Conservation (phyloP, 2,113 vertebrate species). For the Peromyscus leucopus region DNA sequence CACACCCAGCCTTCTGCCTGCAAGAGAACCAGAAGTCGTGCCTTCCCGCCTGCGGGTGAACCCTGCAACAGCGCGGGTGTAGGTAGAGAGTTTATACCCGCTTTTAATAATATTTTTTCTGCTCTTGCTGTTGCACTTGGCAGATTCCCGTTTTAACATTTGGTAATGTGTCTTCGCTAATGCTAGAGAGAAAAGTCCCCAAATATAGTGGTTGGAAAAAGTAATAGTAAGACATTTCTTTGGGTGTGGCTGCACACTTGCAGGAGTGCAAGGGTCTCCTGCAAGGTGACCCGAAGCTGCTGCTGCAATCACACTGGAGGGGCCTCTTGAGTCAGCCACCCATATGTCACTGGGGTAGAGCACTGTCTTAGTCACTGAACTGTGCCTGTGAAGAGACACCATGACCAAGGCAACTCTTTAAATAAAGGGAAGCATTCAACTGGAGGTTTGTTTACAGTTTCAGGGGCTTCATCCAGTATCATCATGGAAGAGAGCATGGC, state of each 20-base stretch:
- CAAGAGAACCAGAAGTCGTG: background rate
- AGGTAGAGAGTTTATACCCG: constrained; percentile 59
- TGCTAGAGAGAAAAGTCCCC: constrained; percentile 75
- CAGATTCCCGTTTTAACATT: constrained; percentile 65
- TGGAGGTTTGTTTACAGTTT: background rate
- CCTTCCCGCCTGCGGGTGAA: background rate
- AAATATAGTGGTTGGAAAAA: constrained; percentile 69
- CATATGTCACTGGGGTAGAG: background rate
- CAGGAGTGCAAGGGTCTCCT: accelerated
- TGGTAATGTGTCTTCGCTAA: constrained; percentile 63
- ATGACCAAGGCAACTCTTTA: background rate
- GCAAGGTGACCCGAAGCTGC: background rate
- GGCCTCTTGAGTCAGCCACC: background rate
- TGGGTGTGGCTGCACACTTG: background rate
- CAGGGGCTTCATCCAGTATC: background rate
- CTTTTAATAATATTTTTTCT: constrained; percentile 66
- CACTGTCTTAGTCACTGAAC: background rate
- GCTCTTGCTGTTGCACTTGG: constrained; percentile 66
- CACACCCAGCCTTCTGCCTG: background rate
- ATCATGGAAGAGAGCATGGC: background rate
- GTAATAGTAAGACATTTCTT: constrained; percentile 41
- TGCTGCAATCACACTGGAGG: background rate
- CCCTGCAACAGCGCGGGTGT: background rate
- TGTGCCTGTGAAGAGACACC: background rate
- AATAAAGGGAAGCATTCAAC: background rate